Evolutionary conservation across 2,888 invertebrate species (phyloP), one percentile per base, ranked within the genome.

Genomic region (Desoria tigrina): DNA sequence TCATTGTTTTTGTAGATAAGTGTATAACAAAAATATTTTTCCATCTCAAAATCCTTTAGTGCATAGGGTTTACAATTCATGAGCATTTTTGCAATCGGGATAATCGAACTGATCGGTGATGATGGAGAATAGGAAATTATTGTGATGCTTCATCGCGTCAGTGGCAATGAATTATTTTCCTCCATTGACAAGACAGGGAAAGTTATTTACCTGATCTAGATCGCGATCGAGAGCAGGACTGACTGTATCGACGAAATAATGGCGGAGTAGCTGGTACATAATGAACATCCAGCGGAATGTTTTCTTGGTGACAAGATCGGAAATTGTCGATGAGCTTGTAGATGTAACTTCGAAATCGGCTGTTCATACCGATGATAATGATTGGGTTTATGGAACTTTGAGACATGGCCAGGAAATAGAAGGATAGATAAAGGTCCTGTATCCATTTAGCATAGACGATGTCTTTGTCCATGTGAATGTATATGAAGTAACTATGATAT

Each of bases 291-390:
- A 58, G 55, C 11, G n/a, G 39, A 3, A 11, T 2, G 2, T 2
- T 3, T 9, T 37, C 54, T 42, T 27, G 42, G 11, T 45, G 23
- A 51, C 69, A 70, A 42, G 69, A 70, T 42, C 64, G 66, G 28
- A 65, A 64, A 54, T 70, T 69, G 49, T 60, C 59, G 18, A 62
- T 50, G 0, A 71, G 58, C 42, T 74, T 67, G 27, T 68, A 68
- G 45, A 75, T 72, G 57, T 72, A 75, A 23, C 54, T 65, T 71
- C 77, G 72, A 49, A 75, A 83, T 80, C 81, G 80, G 50, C 90
- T 88, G 80, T 93, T 94, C 93, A 94, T 93, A 89, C 92, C 92
- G 79, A 92, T 93, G 80, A 94, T 94, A 57, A 94, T 91, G 63
- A 94, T 86, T 0, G 93, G 93, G 81, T 94, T 94, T 64, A 93